Conservation (phyloP, 2,888 invertebrate genomes). For the Sipha maydis region DNA sequence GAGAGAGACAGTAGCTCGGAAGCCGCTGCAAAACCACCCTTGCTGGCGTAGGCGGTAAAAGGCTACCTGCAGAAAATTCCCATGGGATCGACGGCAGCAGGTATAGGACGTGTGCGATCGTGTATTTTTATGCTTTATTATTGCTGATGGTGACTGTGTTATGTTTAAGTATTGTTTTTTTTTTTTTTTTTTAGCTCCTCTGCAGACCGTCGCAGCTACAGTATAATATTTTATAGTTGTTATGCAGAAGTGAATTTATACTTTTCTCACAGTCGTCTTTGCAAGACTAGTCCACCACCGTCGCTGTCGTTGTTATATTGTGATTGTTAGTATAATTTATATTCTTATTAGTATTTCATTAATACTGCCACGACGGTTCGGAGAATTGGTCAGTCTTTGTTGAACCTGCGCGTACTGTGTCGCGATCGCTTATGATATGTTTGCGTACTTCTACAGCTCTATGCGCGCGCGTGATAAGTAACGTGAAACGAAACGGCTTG, state of each 20-base stretch:
- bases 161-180: not conserved
- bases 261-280: constrained; percentile 15
- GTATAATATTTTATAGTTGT: not conserved
- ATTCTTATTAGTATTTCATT: not conserved
- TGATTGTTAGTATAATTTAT: not conserved
- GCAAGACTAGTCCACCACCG: not conserved
- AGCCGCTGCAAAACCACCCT: constrained; percentile 33
- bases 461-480: not conserved
- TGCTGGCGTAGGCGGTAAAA: constrained; percentile 11
- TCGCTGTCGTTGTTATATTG: not conserved
- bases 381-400: not conserved
- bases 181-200: not conserved
- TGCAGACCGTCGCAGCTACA: constrained; percentile 3
- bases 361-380: not conserved
- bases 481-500: not conserved
- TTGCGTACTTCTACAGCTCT: too few species aligned
- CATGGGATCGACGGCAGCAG: constrained; percentile 31
- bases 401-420: not conserved
- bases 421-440: too few species aligned
- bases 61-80: constrained; percentile 54
- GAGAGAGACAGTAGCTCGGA: constrained; percentile 58
- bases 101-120: not conserved
- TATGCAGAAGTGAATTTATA: not conserved
- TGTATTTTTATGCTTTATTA: not conserved
- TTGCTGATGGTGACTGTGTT: not conserved